Conservation (phyloP, 2,113 vertebrate genomes). For the Phoxinus phoxinus region DNA sequence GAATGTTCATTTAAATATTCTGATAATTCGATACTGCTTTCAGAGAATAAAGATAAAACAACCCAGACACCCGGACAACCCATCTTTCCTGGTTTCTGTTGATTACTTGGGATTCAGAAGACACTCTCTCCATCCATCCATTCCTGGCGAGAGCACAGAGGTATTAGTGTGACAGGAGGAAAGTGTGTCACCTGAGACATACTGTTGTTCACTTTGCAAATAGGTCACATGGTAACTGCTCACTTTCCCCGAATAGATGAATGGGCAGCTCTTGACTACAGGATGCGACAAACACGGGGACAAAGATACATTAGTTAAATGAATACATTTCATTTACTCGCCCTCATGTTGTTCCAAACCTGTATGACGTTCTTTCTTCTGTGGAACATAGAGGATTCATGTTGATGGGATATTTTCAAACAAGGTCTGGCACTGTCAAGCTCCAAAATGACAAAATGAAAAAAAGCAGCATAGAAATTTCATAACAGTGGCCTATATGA, state of each 20-base stretch:
- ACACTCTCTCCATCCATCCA: slow-evolving; percentile 18
- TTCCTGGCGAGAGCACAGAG: background rate
- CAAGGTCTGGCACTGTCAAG: background rate
- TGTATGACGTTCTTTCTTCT: background rate
- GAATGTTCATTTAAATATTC: background rate
- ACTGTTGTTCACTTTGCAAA: slow-evolving; percentile 10
- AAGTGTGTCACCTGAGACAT: background rate
- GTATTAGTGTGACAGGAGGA: background rate
- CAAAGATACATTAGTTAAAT: background rate
- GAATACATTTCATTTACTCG: background rate
- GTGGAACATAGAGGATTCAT: background rate
- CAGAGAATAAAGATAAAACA: background rate
- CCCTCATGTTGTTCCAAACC: background rate
- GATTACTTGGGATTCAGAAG: background rate
- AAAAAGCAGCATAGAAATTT: background rate
- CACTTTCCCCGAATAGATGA: slow-evolving; percentile 7
- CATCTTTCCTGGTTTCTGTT: background rate
- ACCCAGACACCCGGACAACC: background rate
- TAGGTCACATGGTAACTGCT: slow-evolving; percentile 12
- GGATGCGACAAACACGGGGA: background rate
- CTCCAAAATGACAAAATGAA: background rate
- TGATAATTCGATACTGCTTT: background rate
- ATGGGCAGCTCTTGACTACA: background rate
- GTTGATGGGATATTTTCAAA: background rate
- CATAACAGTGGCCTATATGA: background rate